phyloP scores from a whole-genome alignment of 2,888 invertebrate genomes.

The Scrobipalpa costella region DNA sequence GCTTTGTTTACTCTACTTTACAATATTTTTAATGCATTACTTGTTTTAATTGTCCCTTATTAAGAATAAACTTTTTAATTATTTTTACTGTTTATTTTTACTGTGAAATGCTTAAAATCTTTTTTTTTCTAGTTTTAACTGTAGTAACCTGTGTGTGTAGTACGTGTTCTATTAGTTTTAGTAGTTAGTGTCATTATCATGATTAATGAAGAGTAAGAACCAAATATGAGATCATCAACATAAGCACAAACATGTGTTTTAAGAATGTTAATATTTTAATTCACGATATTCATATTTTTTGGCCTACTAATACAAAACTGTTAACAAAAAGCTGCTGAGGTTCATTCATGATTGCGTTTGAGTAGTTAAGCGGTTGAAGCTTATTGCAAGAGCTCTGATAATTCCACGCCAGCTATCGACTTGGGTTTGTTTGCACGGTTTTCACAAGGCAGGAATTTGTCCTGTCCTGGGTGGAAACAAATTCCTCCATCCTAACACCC shows the following conservation, averaged over 20 bases:
- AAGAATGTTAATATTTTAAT: constrained; percentile 23
- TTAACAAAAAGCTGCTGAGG: constrained; percentile 16
- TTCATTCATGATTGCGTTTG: constrained; percentile 36
- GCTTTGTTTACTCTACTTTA: neutral
- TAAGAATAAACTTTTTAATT: neutral
- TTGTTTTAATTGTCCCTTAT: no score
- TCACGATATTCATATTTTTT: constrained; percentile 79
- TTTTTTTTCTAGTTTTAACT: neutral
- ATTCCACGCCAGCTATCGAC: constrained; percentile 52
- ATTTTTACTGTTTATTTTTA: neutral
- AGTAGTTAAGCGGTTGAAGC: constrained; percentile 51
- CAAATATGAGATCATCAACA: neutral
- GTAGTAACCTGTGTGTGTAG: neutral
- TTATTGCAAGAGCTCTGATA: constrained; percentile 40
- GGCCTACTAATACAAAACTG: constrained; percentile 35
- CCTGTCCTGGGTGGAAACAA: constrained; percentile 5
- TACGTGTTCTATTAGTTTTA: neutral
- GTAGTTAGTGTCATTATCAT: neutral
- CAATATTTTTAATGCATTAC: neutral
- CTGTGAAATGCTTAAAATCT: neutral
- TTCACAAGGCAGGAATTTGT: constrained; percentile 29
- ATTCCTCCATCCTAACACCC: constrained; percentile 11
- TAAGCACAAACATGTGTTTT: neutral
- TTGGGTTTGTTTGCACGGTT: constrained; percentile 63
- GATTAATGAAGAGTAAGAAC: neutral